A percentile compares a stretch with the other conserved stretches of the same genome.
Conservation (phyloP, 2,888 invertebrate species). For the Achlya flavicornis region DNA sequence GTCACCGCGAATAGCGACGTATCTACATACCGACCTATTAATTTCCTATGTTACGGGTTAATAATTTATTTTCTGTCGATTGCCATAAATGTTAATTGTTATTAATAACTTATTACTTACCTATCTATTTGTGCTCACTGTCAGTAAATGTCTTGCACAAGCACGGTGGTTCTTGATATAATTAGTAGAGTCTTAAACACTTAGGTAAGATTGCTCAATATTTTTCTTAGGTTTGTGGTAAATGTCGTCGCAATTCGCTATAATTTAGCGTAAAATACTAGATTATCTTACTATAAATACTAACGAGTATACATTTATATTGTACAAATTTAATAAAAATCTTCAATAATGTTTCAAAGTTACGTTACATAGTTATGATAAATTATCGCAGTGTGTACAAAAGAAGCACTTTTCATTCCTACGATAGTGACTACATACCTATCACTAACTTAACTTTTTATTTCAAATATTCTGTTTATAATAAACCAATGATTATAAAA, state of each 20-base stretch:
- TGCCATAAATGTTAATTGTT: conserved; percentile 80
- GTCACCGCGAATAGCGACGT: conserved; percentile 69
- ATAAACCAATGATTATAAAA: conserved; percentile 12
- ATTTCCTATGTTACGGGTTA: conserved; percentile 71
- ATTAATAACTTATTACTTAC: conserved; percentile 32
- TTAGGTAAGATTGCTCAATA: conserved; percentile 78
- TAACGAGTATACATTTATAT: conserved; percentile 25
- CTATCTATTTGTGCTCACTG: conserved; percentile 66
- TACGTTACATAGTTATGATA: background rate
- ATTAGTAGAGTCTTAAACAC: conserved; percentile 60
- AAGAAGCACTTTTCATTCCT: background rate
- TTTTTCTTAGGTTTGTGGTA: conserved; percentile 56
- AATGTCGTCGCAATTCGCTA: conserved; percentile 56
- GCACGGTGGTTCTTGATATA: conserved; percentile 72
- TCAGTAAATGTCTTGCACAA: conserved; percentile 68
- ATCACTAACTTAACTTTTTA: background rate
- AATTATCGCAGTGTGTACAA: background rate
- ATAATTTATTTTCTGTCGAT: conserved; percentile 66
- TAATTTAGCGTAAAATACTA: conserved; percentile 54
- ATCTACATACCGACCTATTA: conserved; percentile 53
- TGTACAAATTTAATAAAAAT: conserved; percentile 17
- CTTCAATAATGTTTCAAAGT: background rate
- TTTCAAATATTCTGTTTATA: conserved; percentile 8
- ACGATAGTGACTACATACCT: background rate
- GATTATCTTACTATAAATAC: conserved; percentile 39